These are phyloP conservation scores for Echinometra lucunter DNA, from an alignment of 53 echinoderm and acorn worm species.

Conservation along the genomic window DNA sequence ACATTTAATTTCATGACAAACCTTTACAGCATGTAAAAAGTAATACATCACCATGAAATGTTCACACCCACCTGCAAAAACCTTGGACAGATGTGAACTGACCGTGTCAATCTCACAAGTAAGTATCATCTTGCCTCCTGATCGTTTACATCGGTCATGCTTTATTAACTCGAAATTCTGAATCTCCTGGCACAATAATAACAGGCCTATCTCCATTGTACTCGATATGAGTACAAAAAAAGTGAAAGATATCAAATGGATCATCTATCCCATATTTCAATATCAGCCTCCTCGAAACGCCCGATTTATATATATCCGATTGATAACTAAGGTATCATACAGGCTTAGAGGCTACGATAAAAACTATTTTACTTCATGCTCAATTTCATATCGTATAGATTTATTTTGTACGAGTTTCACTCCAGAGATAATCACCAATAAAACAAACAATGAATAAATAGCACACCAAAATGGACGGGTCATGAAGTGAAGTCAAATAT, in stretches of 20 bases:
- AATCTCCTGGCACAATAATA: no score
- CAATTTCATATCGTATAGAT: background rate
- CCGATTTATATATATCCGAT: background rate
- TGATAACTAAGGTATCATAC: background rate
- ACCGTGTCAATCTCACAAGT: background rate
- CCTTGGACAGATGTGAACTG: background rate
- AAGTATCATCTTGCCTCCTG: background rate
- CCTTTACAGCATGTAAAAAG: slow-evolving; percentile 37
- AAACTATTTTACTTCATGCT: background rate
- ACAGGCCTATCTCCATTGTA: background rate
- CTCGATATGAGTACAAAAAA: background rate
- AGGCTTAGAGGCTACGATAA: slow-evolving; percentile 5
- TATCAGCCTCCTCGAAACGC: background rate
- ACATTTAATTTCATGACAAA: slow-evolving; percentile 35
- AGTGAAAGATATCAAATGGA: background rate
- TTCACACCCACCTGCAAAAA: background rate
- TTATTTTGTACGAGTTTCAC: background rate
- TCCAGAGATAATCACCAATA: background rate
- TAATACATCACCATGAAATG: background rate
- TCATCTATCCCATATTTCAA: background rate
- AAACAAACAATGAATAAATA: no score
- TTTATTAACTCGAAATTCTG: no score
- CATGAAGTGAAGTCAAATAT: background rate
- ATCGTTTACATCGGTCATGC: background rate
- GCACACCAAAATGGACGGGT: slow-evolving; percentile 26